These are phyloP conservation scores for Coleophora deauratella DNA, from an alignment of 2,888 invertebrate species.

Conservation along the genomic window DNA sequence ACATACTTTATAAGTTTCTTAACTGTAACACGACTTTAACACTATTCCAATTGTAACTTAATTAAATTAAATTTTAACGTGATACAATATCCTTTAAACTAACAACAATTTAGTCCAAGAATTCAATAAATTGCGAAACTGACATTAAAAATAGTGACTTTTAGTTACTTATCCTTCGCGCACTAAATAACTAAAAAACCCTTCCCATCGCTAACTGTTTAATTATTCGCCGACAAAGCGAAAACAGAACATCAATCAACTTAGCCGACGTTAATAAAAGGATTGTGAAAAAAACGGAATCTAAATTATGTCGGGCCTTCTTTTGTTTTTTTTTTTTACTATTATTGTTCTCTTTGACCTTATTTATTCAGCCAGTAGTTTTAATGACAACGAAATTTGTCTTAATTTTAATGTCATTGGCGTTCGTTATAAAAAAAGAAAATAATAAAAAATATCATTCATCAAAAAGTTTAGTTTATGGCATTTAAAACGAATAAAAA, in stretches of 20 bases:
- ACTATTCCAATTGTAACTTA: too few species aligned
- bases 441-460: not conserved
- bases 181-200: constrained; percentile 8
- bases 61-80: too few species aligned
- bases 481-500: too few species aligned
- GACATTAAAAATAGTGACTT: not conserved
- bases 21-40: too few species aligned
- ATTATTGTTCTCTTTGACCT: too few species aligned
- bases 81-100: too few species aligned
- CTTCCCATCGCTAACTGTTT: constrained; percentile 29
- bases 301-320: not conserved
- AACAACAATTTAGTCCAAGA: too few species aligned
- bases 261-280: constrained; percentile 20
- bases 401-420: not conserved
- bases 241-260: constrained; percentile 48
- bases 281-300: constrained; percentile 4
- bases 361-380: too few species aligned
- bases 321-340: too few species aligned
- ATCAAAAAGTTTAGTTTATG: too few species aligned
- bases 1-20: too few species aligned
- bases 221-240: constrained; percentile 49
- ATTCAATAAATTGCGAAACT: too few species aligned
- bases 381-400: not conserved
- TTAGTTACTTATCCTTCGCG: constrained; percentile 3
- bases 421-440: not conserved